Conservation (phyloP, 2,888 invertebrate species). For the Apotomis betuletana region DNA sequence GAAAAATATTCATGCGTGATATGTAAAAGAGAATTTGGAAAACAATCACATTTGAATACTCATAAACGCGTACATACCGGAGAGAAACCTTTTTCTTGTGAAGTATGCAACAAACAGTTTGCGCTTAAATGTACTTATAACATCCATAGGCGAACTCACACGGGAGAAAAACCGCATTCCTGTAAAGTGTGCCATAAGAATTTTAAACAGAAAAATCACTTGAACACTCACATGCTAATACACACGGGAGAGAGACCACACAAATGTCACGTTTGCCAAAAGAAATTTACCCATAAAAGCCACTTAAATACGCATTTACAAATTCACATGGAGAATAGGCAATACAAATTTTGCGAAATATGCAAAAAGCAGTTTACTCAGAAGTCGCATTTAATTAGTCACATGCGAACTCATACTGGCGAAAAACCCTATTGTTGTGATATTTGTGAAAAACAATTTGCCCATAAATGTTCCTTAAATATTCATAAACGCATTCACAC, state of each 20-base stretch:
- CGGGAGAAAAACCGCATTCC: not conserved
- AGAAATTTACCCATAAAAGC: not conserved
- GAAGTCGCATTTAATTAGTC: not conserved
- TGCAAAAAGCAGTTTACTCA: not conserved
- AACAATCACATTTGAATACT: not conserved
- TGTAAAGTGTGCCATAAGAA: not conserved
- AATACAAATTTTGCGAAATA: not conserved
- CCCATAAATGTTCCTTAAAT: slow-evolving; percentile 14
- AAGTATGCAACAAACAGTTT: slow-evolving; percentile 4
- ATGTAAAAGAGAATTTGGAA: not conserved
- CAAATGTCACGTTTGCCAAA: not conserved
- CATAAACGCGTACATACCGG: slow-evolving; percentile 11
- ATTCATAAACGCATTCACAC: slow-evolving; percentile 16
- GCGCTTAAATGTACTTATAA: not conserved
- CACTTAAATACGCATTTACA: not conserved
- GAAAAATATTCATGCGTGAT: not conserved
- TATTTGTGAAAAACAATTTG: slow-evolving; percentile 9
- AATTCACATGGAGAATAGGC: not conserved
- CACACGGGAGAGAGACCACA: not conserved
- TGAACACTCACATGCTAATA: not conserved
- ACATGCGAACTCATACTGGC: not conserved
- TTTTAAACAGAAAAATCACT: not conserved
- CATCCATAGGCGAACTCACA: not conserved
- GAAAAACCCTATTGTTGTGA: not conserved
- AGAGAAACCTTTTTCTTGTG: slow-evolving; percentile 5